Base-by-base conservation (phyloP, 1,140 invertebrate species). In the Amphibalanus amphitrite region DNA sequence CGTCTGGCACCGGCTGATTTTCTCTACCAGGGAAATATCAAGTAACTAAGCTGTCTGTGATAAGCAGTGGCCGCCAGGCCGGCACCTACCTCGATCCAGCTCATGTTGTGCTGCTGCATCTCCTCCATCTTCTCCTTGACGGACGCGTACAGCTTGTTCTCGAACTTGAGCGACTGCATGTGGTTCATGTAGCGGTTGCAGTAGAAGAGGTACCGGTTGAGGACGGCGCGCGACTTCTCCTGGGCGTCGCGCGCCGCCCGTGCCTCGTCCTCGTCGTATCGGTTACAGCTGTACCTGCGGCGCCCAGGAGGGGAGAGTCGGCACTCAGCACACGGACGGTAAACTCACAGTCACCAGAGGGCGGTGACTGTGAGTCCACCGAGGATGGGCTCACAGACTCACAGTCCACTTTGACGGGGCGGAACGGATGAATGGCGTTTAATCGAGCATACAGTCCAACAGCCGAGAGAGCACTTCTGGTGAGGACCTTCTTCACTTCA, bases 111-210 rank as follows among this genome's bases (percentile, higher is more conserved):
- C 77, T 97, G 94, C 79, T 98, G 95, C 95, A 99, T 98, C 82
- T 98, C 95, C 80, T 98, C 95, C 95, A 98, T 98, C 83, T 98
- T 98, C 77, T 92, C 89, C 80, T 96, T 94, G 20, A 98, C 91
- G 70, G 90, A 90, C 8, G 91, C 90, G 81, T 95, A 95, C 28
- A 95, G 83, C 84, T 98, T 98, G 80, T 92, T 89, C 82, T 99
- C 96, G 82, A 99, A 97, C 82, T 97, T 96, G 74, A 98, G 85
- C 74, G 93, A 96, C 81, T 98, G 94, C 92, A 97, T 96, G 82
- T 98, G 96, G 84, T 98, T 98, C 91, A 97, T 96, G 80, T 98
- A 98, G 70, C 96, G 89, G 83, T 98, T 98, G 80, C 94, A 99
- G 81, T 98, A 99, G 83, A 98, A 97, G 71, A 99, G 82, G 82